Conservation (phyloP, 2,113 vertebrate species). For the Psammodynastes pulverulentus region DNA sequence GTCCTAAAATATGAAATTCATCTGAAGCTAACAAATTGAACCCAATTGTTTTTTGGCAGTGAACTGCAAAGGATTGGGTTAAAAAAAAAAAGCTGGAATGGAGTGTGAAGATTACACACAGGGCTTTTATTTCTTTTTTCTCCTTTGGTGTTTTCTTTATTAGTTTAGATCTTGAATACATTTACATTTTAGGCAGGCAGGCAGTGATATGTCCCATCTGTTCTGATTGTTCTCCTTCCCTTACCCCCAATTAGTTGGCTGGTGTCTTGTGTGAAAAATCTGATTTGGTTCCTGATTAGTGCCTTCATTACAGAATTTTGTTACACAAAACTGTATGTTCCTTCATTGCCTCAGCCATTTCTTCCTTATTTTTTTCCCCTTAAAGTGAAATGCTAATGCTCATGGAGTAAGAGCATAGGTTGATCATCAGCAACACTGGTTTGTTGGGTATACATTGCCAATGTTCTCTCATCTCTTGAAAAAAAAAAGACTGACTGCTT, state of each 20-base stretch:
- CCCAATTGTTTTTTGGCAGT: background rate
- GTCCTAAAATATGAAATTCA: constrained; percentile 16
- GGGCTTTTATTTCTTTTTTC: constrained; percentile 13
- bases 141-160: constrained; percentile 24
- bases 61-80: background rate
- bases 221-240: constrained; percentile 18
- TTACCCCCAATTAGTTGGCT: constrained; percentile 31
- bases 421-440: constrained; percentile 19
- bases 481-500: background rate
- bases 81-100: background rate
- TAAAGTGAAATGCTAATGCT: constrained; percentile 29
- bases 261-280: constrained; percentile 28
- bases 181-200: constrained; percentile 26
- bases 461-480: constrained; percentile 3
- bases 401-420: constrained; percentile 19
- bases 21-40: background rate
- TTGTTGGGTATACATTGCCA: constrained; percentile 15
- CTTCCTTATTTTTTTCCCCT: constrained; percentile 26
- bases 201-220: constrained; percentile 22
- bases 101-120: background rate
- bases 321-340: constrained; percentile 26
- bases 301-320: constrained; percentile 42
- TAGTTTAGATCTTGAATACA: constrained; percentile 26
- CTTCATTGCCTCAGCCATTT: constrained; percentile 37
- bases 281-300: constrained; percentile 42